Base-by-base conservation (phyloP, 2,797 vertebrate species). In the Synaphobranchus kaupii region DNA sequence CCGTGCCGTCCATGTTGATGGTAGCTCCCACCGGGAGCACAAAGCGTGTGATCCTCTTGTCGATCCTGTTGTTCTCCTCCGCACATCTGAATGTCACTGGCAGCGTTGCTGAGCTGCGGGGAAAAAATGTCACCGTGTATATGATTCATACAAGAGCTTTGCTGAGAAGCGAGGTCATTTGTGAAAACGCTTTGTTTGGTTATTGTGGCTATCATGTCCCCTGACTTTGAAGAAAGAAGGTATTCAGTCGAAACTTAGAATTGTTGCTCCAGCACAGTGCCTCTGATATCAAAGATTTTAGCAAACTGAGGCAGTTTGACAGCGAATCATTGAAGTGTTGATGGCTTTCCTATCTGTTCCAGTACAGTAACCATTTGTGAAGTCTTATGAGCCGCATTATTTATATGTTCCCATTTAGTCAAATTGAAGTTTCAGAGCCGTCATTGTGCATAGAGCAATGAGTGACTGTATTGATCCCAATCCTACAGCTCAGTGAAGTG, bases 1-100 rank as follows among this genome's bases (percentile, higher is more conserved):
- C 98, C 0, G 98, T 99, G 78, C 98, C 98, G 0, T 99, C 98
- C 98, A 99, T 99, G 95, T 99, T 99, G 89, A 99, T 99, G 81
- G 98, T 99, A 89, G 98, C 98, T 13, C 98, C 98, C 1, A 99
- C 98, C 0, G 98, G 98, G 87, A 99, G 94, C 90, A 99, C 97
- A 0, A 99, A 99, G 88, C 98, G 97, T 0, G 98, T 99, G 94
- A 99, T 99, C 88, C 98, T 96, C 93, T 97, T 99, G 95, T 99
- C 98, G 0, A 99, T 95, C 0, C 89, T 91, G 87, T 98, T 99
- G 92, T 98, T 99, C 87, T 99, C 98, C 93, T 99, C 98, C 0
- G 97, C 97, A 87, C 98, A 99, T 78, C 97, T 97, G 94, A 99
- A 99, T 68, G 98, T 99, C 91, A 99, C 96, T 0, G 98, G 98